A percentile compares a stretch with the other conserved stretches of the same genome.
Conservation (phyloP, 2,113 vertebrate species). For the Gadus chalcogrammus region DNA sequence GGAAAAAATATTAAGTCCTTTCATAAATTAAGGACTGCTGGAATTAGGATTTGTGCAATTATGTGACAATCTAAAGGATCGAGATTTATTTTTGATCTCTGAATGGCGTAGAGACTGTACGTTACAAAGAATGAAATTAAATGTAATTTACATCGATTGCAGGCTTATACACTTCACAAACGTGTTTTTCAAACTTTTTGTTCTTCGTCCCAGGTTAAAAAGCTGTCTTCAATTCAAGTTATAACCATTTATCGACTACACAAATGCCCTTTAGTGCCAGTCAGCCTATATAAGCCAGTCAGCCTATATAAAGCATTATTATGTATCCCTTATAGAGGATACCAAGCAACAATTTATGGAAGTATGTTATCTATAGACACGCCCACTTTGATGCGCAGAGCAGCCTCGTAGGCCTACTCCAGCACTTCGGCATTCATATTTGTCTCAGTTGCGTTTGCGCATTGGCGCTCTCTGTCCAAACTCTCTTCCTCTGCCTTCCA, state of each 20-base stretch:
- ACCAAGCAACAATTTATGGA: too few species aligned
- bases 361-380: constrained; percentile 60
- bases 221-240: too few species aligned
- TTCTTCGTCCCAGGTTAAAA: too few species aligned
- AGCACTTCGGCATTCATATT: constrained; percentile 56
- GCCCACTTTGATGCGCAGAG: constrained; percentile 67
- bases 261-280: constrained; percentile 55
- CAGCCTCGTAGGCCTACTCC: constrained; percentile 66
- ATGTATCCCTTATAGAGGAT: too few species aligned
- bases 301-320: not conserved
- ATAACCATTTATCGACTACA: constrained; percentile 32
- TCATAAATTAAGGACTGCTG: not conserved
- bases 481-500: constrained; percentile 61
- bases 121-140: constrained; percentile 57
- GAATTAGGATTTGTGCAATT: not conserved
- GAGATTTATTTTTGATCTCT: constrained; percentile 43
- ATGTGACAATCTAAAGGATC: constrained; percentile 1
- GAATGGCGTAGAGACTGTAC: too few species aligned
- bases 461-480: constrained; percentile 60
- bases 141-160: constrained; percentile 41
- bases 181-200: too few species aligned
- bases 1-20: too few species aligned
- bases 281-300: too few species aligned
- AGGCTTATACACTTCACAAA: too few species aligned
- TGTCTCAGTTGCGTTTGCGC: constrained; percentile 53